Evolutionary conservation across 2,113 vertebrate species (phyloP), one percentile per base, ranked within the genome.

Genomic region (Collichthys lucidus): DNA sequence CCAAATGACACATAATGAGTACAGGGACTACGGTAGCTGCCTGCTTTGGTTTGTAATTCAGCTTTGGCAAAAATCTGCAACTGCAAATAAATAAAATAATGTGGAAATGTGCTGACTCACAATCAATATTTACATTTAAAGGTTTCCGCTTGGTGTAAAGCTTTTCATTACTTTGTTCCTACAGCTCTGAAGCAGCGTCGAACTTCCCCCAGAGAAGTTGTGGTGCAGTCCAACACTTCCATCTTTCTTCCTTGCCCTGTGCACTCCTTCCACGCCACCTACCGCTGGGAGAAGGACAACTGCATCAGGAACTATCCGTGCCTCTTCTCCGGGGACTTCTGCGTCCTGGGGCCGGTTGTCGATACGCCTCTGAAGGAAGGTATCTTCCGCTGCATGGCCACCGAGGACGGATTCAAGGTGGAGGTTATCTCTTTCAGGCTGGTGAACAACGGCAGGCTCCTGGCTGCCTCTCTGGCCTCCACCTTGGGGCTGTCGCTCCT

Each of bases 251-350:
- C 96, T 0, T 96, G 96, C 85, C 96, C 95, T 0, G 92, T 96
- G 74, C 92, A 66, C 62, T 96, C 96, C 69, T 96, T 95, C 82
- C 96, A 95, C 11, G 96, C 96, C 69, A 90, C 86, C 68, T 96
- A 96, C 65, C 94, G 92, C 61, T 96, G 96, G 96, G 94, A 95
- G 79, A 95, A 94, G 66, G 96, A 96, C 77, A 93, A 95, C 94
- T 94, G 93, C 64, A 29, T 86, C 56, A 93, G 88, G 87, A 91
- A 84, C 53, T 96, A 96, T 78, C 92, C 95, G 4, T 96, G 96
- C 86, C 76, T 93, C 56, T 93, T 96, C 89, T 92, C 94, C 0
- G 94, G 95, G 35, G 94, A 94, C 80, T 96, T 95, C 66, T 96
- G 96, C 50, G 92, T 96, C 20, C 92, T 96, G 76, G 95, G 94